Conservation (phyloP, 2,888 invertebrate species). For the Caradrina kadenii region DNA sequence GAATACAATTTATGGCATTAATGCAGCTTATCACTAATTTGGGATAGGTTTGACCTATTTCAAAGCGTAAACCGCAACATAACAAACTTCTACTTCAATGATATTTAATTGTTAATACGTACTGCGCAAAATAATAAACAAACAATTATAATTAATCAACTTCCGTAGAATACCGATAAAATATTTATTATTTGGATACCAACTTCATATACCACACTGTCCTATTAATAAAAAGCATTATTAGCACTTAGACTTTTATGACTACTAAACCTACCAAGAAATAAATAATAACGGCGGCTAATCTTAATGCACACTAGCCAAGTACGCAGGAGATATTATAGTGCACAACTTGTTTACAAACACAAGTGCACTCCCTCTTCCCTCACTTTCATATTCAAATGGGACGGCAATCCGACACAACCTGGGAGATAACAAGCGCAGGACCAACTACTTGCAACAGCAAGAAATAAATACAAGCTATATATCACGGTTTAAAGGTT, state of each 20-base stretch:
- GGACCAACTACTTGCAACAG: too few relatives aligned
- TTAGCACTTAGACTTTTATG: too few relatives aligned
- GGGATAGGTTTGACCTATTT: slow-evolving; percentile 46
- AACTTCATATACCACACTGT: background rate
- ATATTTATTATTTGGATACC: slow-evolving; percentile 27
- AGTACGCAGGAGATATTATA: too few relatives aligned
- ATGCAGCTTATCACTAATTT: background rate
- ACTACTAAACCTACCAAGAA: slow-evolving; percentile 22
- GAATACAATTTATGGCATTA: background rate
- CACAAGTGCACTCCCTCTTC: too few relatives aligned
- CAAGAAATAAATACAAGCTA: slow-evolving; percentile 25
- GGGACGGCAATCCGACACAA: too few relatives aligned
- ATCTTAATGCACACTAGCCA: too few relatives aligned
- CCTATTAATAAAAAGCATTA: too few relatives aligned
- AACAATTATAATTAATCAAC: slow-evolving; percentile 45
- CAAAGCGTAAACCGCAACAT: slow-evolving; percentile 15
- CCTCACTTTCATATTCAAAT: too few relatives aligned
- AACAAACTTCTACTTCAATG: slow-evolving; percentile 24
- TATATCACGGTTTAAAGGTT: slow-evolving; percentile 42
- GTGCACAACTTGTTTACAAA: too few relatives aligned
- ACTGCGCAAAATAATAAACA: slow-evolving; percentile 48
- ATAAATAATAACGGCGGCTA: too few relatives aligned
- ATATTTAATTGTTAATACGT: slow-evolving; percentile 13
- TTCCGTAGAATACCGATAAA: slow-evolving; percentile 50
- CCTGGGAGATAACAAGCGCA: too few relatives aligned